Conservation (phyloP, 2,888 invertebrate species). For the Bugulina stolonifera region DNA sequence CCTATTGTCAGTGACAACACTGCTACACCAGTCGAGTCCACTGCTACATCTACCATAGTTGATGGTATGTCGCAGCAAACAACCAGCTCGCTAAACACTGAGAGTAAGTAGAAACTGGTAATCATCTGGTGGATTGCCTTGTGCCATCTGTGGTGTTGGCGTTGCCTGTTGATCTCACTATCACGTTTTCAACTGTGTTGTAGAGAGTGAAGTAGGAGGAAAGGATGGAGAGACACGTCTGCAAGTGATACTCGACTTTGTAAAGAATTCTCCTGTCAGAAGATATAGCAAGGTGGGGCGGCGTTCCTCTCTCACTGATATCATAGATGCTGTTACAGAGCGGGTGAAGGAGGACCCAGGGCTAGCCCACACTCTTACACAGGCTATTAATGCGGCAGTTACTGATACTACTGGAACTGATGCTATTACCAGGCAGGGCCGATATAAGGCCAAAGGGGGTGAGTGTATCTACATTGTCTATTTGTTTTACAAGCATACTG, state of each 20-base stretch:
- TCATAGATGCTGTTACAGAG: conserved; percentile 18
- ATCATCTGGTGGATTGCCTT: too few relatives aligned
- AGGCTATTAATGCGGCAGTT: neutral
- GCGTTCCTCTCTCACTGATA: neutral
- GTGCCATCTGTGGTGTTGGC: too few relatives aligned
- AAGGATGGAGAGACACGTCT: neutral
- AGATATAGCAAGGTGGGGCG: neutral
- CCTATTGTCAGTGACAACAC: too few relatives aligned
- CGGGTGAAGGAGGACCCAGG: conserved; percentile 11
- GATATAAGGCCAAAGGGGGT: neutral
- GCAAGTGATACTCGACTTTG: conserved; percentile 10
- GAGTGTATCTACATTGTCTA: neutral
- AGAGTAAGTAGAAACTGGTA: too few relatives aligned
- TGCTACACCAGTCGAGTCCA: too few relatives aligned
- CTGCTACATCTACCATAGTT: too few relatives aligned
- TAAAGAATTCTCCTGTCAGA: neutral
- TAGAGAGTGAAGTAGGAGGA: too few relatives aligned
- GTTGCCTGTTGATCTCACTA: too few relatives aligned
- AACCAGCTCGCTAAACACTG: too few relatives aligned
- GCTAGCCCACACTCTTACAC: neutral
- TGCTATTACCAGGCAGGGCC: neutral
- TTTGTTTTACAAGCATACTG: too few relatives aligned
- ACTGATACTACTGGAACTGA: neutral
- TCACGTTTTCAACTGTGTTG: too few relatives aligned
- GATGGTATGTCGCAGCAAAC: too few relatives aligned